A percentile compares a stretch with the other conserved stretches of the same genome.
phyloP scores from a whole-genome alignment of 2,797 vertebrate genomes.

The Pangasius macronema region DNA sequence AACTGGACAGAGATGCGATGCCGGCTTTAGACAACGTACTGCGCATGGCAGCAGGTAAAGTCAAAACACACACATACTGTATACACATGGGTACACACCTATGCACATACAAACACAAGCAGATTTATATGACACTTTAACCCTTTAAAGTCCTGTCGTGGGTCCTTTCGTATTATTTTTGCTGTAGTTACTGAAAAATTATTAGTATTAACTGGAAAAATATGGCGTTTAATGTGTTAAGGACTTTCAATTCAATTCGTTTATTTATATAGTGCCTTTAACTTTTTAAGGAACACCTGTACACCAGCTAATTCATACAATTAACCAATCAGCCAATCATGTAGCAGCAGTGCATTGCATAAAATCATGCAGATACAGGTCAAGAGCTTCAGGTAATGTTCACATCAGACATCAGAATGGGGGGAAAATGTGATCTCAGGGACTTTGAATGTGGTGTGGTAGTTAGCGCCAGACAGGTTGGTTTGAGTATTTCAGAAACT shows the following conservation, averaged over 20 bases:
- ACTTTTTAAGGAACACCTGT: background rate
- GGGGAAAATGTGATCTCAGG: too few relatives aligned
- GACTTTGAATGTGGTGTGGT: too few relatives aligned
- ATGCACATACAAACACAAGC: background rate
- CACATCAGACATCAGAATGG: too few relatives aligned
- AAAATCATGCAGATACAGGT: background rate
- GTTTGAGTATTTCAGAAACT: background rate
- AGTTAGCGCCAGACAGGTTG: too few relatives aligned
- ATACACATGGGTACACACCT: background rate
- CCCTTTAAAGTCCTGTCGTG: background rate
- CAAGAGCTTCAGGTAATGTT: background rate
- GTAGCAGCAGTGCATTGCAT: background rate
- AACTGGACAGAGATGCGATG: slow-evolving; percentile 81
- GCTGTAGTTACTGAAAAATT: background rate
- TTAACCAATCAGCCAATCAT: background rate
- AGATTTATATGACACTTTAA: background rate
- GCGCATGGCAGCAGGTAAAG: slow-evolving; percentile 85
- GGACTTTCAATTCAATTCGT: background rate
- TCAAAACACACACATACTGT: background rate
- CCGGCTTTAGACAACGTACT: slow-evolving; percentile 84
- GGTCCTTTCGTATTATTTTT: background rate
- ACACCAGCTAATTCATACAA: background rate
- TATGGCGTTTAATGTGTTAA: background rate
- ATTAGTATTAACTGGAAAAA: background rate
- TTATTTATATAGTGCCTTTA: background rate